These are phyloP conservation scores for Sipha flava DNA, from an alignment of 1,140 invertebrate species.

Conservation along the genomic window DNA sequence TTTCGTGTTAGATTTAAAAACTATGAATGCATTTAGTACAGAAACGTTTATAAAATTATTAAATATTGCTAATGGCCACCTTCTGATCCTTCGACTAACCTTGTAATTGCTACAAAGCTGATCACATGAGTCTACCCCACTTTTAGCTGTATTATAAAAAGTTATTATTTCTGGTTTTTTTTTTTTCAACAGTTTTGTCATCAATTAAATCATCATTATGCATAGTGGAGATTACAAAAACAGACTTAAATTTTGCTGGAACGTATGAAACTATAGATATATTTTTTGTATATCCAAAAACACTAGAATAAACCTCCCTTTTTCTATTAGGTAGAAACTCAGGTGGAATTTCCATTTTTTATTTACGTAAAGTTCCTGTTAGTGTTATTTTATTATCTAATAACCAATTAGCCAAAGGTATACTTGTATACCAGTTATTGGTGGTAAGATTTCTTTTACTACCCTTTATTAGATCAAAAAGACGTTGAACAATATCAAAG, in stretches of 20 bases:
- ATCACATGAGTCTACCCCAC: constrained; percentile 45
- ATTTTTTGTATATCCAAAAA: constrained; percentile 15
- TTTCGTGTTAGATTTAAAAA: not conserved
- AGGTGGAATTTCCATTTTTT: not conserved
- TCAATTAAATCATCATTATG: constrained; percentile 37
- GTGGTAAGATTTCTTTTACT: constrained; percentile 38
- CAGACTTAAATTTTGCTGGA: constrained; percentile 38
- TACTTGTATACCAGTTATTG: constrained; percentile 38
- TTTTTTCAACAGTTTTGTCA: constrained; percentile 33
- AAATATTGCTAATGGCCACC: constrained; percentile 38
- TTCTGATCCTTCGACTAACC: constrained; percentile 33
- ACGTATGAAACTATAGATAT: constrained; percentile 33
- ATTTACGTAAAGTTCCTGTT: not conserved
- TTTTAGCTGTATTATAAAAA: constrained; percentile 45
- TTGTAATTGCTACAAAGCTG: constrained; percentile 36
- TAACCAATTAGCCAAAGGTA: not conserved
- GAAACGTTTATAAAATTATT: not conserved
- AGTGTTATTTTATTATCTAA: constrained; percentile 6
- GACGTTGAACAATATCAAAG: constrained; percentile 37
- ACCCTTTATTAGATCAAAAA: constrained; percentile 35
- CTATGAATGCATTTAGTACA: not conserved
- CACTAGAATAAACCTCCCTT: not conserved
- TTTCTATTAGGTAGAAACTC: not conserved
- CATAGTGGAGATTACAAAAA: constrained; percentile 40
- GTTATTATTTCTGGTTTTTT: constrained; percentile 43